Base-by-base conservation (phyloP, 2,113 vertebrate species). In the Gobius niger region DNA sequence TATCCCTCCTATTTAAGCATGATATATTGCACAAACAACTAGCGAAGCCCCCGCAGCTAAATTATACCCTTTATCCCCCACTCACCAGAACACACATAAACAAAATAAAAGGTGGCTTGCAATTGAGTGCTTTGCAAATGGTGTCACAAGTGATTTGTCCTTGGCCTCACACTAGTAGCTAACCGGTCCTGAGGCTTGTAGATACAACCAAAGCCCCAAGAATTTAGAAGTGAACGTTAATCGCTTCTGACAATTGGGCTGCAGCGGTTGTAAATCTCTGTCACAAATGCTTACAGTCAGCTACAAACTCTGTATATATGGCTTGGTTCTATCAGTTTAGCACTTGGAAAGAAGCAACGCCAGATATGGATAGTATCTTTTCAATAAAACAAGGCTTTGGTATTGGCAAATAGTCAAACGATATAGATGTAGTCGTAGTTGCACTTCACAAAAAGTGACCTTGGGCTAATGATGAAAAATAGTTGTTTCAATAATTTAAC, bases 181-280 rank as follows among this genome's bases (percentile, higher is more conserved):
- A 93, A 94, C 91, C 87, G 68, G 91, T 88, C 77, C 82, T 11
- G 13, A 90, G 87, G 89, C 86, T 0, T 63, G 0, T 74, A 76
- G 93, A 86, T 90, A 90, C 51, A 83, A 89, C 92, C 88, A 90
- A 57, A 90, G 85, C 85, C 91, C 83, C 87, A 82, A 90, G 91
- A 87, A 74, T 85, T 84, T 80, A 80, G 49, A 62, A 88, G 79
- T 83, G 72, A 87, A 88, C 87, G 84, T 93, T 95, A 95, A 96
- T 93, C 81, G 91, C 82, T 89, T 89, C 83, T 92, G 93, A 94
- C 92, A 94, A 91, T 67, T 13, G 68, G 88, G 83, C 92, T 90
- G 85, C 89, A 77, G 87, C 78, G 88, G 91, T 91, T 93, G 87
- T 92, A 91, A 90, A 94, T 95, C 93, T 93, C 92, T 93, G 93